Percentiles rank a stretch among this genome's conserved stretches.
These are phyloP conservation scores for Helogale parvula DNA, from an alignment of 2,113 vertebrate genomes.

Conservation along the genomic window DNA sequence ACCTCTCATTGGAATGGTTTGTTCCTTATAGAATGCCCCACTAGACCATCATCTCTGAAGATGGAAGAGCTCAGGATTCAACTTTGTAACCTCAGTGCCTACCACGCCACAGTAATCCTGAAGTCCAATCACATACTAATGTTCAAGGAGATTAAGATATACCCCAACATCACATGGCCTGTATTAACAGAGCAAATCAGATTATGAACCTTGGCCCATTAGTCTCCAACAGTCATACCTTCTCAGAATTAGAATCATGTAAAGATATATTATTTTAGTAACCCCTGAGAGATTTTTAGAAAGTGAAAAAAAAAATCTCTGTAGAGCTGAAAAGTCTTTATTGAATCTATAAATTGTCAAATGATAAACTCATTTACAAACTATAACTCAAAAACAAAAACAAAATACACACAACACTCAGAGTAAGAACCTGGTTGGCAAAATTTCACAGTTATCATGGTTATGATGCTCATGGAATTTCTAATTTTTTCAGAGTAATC, in stretches of 20 bases:
- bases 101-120: neutral
- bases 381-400: neutral
- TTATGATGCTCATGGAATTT: neutral
- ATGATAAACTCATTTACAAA: neutral
- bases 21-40: neutral
- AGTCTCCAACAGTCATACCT: neutral
- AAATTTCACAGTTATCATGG: neutral
- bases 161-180: neutral
- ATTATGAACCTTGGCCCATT: neutral
- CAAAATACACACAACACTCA: neutral
- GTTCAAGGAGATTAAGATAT: neutral
- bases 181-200: neutral
- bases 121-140: neutral
- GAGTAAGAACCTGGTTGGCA: neutral
- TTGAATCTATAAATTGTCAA: neutral
- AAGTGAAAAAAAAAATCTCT: neutral
- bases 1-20: neutral
- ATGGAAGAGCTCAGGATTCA: neutral
- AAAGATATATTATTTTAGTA: neutral
- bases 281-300: neutral
- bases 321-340: neutral
- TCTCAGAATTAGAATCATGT: constrained; percentile 16
- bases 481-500: neutral
- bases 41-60: neutral
- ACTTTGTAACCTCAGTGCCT: neutral